Evolutionary conservation across 2,888 invertebrate species (phyloP).

Genomic region (Sthenelais limicola): DNA sequence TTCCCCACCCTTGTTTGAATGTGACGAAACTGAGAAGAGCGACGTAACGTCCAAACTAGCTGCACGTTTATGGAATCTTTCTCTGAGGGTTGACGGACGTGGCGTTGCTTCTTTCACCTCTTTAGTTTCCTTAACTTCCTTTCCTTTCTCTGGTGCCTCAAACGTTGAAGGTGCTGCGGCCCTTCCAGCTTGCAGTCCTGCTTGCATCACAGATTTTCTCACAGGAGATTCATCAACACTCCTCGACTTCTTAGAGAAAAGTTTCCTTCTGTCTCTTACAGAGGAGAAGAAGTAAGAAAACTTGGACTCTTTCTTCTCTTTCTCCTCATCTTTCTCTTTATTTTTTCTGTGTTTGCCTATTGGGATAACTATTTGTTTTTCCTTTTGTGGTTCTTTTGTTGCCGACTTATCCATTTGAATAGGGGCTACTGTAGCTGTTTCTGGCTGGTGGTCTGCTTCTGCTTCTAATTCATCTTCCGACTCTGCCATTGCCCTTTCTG

Average conservation of each 20-base stretch:
- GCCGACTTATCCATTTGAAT: neutral
- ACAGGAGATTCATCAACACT: constrained; percentile 51
- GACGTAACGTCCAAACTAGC: constrained; percentile 35
- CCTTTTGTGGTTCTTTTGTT: constrained; percentile 4
- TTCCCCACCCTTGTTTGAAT: too few species aligned
- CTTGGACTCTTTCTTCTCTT: constrained; percentile 24
- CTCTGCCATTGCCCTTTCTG: neutral
- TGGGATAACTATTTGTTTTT: constrained; percentile 7
- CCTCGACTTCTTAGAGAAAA: constrained; percentile 50
- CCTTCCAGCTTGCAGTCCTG: constrained; percentile 46
- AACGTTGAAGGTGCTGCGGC: constrained; percentile 49
- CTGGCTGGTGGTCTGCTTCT: neutral
- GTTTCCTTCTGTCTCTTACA: constrained; percentile 50
- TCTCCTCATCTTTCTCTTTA: constrained; percentile 1
- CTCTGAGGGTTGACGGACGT: constrained; percentile 4
- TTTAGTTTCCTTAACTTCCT: neutral
- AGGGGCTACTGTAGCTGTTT: constrained; percentile 1
- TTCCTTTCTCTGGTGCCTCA: constrained; percentile 9
- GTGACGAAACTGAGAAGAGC: constrained; percentile 36
- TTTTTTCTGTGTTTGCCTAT: constrained; percentile 17
- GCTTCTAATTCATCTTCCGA: neutral
- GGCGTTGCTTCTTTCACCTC: neutral
- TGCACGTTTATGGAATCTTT: constrained; percentile 29
- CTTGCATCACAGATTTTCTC: constrained; percentile 42
- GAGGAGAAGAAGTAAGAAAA: constrained; percentile 46